These are phyloP conservation scores for Aphaenogaster ashmeadi DNA, from an alignment of 1,140 invertebrate species.

Conservation along the genomic window DNA sequence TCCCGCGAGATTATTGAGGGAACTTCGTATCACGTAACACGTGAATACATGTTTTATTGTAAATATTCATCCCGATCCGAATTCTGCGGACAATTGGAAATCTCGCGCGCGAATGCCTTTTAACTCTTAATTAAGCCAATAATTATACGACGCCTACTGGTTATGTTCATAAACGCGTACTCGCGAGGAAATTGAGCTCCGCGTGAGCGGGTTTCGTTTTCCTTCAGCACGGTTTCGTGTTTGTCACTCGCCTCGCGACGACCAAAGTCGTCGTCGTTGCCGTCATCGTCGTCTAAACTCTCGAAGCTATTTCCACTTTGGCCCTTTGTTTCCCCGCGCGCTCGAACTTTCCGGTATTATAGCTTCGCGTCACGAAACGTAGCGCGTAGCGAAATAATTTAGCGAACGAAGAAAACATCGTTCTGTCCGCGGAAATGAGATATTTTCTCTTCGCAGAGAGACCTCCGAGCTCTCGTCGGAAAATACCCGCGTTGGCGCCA, in stretches of 20 bases:
- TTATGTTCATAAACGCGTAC: too few relatives aligned
- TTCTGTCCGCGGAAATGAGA: constrained; percentile 22
- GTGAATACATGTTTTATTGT: background rate
- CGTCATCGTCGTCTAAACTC: constrained; percentile 28
- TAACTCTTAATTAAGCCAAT: background rate
- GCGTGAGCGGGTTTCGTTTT: background rate
- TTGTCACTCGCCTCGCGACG: background rate
- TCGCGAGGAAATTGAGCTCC: constrained; percentile 12
- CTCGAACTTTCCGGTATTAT: constrained; percentile 23
- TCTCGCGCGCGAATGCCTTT: background rate
- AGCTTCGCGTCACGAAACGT: constrained; percentile 23
- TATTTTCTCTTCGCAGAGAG: constrained; percentile 4
- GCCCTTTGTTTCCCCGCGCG: constrained; percentile 39
- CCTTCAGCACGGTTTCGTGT: background rate
- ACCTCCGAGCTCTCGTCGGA: background rate
- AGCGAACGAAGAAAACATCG: constrained; percentile 10
- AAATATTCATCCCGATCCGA: background rate
- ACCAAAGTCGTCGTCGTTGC: background rate
- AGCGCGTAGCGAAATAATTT: constrained; percentile 51
- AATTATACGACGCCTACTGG: background rate
- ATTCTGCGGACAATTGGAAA: background rate
- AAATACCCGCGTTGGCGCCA: constrained; percentile 16
- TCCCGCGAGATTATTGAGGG: constrained; percentile 3
- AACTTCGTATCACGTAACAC: background rate
- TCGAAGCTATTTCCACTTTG: constrained; percentile 51